These are phyloP conservation scores for Cotesia vestalis DNA, from an alignment of 1,140 invertebrate genomes.

Conservation along the genomic window DNA sequence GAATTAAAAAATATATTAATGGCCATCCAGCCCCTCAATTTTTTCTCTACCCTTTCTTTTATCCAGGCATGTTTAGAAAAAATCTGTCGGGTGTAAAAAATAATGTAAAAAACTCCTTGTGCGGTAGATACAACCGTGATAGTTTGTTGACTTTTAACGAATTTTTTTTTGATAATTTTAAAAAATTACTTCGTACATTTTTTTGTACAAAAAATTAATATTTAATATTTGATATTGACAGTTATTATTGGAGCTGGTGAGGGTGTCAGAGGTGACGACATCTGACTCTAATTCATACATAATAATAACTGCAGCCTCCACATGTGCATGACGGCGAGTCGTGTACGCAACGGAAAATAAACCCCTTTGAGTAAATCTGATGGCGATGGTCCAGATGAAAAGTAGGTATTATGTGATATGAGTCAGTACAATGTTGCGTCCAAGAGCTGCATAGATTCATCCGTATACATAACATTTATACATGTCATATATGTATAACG, in stretches of 20 bases:
- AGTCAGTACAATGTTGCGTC: too few relatives aligned
- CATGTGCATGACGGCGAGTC: neutral
- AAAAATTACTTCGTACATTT: neutral
- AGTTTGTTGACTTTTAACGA: conserved; percentile 42
- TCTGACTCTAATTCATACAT: neutral
- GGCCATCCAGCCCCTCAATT: conserved; percentile 59
- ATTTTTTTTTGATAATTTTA: conserved; percentile 21
- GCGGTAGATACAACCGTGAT: conserved; percentile 61
- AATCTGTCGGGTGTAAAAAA: neutral
- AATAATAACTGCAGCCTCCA: conserved; percentile 8
- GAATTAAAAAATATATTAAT: conserved; percentile 61
- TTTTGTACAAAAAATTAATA: neutral
- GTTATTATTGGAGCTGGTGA: too few relatives aligned
- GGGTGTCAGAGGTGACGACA: too few relatives aligned
- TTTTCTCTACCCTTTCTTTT: conserved; percentile 44
- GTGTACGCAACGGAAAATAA: too few relatives aligned
- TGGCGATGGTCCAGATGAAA: too few relatives aligned
- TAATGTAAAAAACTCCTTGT: neutral
- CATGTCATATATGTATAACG: too few relatives aligned
- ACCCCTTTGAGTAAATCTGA: too few relatives aligned
- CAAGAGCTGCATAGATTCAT: too few relatives aligned
- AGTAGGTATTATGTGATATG: too few relatives aligned
- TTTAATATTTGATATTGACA: neutral
- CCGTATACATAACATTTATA: too few relatives aligned
- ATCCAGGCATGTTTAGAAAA: neutral